Base-by-base conservation (phyloP, 1,140 invertebrate species). In the Drosophila parabipectinata region DNA sequence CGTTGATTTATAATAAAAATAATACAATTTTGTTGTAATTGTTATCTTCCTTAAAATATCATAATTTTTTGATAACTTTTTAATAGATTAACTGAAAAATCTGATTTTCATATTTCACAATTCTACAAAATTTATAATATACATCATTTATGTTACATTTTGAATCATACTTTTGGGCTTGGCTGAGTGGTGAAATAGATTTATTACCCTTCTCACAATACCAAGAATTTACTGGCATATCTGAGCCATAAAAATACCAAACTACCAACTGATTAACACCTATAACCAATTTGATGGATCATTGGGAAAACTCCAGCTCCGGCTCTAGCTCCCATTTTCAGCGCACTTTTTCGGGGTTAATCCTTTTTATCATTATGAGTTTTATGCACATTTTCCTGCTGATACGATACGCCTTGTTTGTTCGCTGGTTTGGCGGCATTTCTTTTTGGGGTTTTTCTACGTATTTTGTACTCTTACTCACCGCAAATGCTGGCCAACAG, bases 371-470 rank as follows among this genome's bases (percentile, higher is more conserved):
- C 81, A 75, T 24, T 50, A 77, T 48, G 63, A 75, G 56, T 71
- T 84, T 84, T 84, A 84, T 84, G 82, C 81, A 78, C 82, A 85
- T 78, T 85, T 85, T 85, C 82, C 81, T 82, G 82, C 71, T 67
- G 64, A 61, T 75, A 47, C 18, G 44, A 47, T 47, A 69, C 67
- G 67, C 67, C 63, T 83, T 82, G 79, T 54, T 75, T 62, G 54
- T 10, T 1, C 32, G 37, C 21, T 44, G 37, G 52, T 55, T 50
- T 32, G 18, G 15, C 53, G 39, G 59, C 50, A 30, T 44, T 47
- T 62, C 45, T 59, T 39, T 53, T 21, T 50, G 24, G 39, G 18
- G 58, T 56, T 59, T 64, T 56, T 54, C 62, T 57, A 58, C 59
- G 56, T 62, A 57, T 32, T 76, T 79, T 63, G 41, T 44, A 15